phyloP scores from a whole-genome alignment of 2,113 vertebrate genomes.

The Spermophilus dauricus region DNA sequence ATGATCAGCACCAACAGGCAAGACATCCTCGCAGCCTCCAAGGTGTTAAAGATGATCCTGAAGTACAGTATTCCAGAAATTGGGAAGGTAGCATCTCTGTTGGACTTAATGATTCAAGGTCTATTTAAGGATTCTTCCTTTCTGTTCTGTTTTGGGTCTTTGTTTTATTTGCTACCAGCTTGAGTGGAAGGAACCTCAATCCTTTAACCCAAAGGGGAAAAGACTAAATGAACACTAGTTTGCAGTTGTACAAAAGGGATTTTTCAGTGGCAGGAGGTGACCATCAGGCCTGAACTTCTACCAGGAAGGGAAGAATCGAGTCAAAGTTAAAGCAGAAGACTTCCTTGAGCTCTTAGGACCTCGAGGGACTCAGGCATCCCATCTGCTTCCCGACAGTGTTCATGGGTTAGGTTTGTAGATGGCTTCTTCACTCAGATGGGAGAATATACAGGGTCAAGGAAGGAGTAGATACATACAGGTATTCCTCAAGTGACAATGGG shows the following conservation, averaged over 20 bases:
- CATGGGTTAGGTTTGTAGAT: neutral
- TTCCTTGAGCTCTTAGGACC: neutral
- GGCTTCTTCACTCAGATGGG: neutral
- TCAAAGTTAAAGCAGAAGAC: neutral
- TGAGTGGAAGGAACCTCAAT: neutral
- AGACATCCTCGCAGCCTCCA: neutral
- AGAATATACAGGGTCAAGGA: too few species aligned
- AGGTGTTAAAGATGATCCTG: conserved; percentile 22
- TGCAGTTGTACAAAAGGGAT: too few species aligned
- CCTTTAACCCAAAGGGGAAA: neutral
- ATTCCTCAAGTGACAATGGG: neutral
- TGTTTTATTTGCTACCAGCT: neutral
- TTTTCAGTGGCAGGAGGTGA: neutral
- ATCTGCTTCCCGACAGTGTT: neutral
- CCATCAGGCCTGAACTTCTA: neutral
- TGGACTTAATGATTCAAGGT: too few species aligned
- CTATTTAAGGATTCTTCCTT: neutral
- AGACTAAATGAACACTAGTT: neutral
- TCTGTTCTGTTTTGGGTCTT: neutral
- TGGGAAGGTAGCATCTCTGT: conserved; percentile 64
- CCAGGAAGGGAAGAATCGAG: neutral
- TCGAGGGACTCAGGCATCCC: neutral
- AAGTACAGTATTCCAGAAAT: conserved; percentile 15
- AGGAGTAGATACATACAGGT: neutral
- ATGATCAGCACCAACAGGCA: fast-evolving